phyloP scores from a whole-genome alignment of 1,140 invertebrate genomes.

The Choristoneura fumiferana region DNA sequence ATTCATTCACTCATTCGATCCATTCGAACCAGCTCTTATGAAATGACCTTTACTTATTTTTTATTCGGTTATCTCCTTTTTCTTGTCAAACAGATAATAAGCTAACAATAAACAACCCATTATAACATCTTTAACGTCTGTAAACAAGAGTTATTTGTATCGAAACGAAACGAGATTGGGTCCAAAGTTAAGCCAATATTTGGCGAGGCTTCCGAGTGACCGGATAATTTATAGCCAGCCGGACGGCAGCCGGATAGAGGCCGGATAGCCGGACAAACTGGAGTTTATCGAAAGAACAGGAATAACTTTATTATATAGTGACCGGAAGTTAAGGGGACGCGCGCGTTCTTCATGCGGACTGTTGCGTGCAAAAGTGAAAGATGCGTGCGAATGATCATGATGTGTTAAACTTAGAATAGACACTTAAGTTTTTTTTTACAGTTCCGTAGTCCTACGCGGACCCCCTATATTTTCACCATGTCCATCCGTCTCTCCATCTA shows the following conservation, averaged over 20 bases:
- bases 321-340: constrained; percentile 60
- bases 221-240: constrained; percentile 71
- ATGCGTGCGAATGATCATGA: background rate
- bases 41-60: no score
- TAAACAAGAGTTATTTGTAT: constrained; percentile 53
- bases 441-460: no score
- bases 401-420: no score
- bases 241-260: constrained; percentile 44
- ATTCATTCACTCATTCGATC: no score
- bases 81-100: no score
- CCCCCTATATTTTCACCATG: no score
- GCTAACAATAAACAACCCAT: background rate
- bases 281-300: constrained; percentile 74
- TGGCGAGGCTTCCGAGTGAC: constrained; percentile 62
- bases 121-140: constrained; percentile 33
- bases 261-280: constrained; percentile 51
- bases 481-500: no score
- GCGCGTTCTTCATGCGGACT: constrained; percentile 26
- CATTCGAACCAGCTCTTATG: no score
- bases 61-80: no score
- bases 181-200: constrained; percentile 74
- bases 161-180: constrained; percentile 40
- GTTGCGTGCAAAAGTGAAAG: constrained; percentile 30
- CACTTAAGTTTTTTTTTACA: no score
- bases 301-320: constrained; percentile 77